phyloP scores from a whole-genome alignment of 2,888 invertebrate genomes.

The Embidobia sp. region DNA sequence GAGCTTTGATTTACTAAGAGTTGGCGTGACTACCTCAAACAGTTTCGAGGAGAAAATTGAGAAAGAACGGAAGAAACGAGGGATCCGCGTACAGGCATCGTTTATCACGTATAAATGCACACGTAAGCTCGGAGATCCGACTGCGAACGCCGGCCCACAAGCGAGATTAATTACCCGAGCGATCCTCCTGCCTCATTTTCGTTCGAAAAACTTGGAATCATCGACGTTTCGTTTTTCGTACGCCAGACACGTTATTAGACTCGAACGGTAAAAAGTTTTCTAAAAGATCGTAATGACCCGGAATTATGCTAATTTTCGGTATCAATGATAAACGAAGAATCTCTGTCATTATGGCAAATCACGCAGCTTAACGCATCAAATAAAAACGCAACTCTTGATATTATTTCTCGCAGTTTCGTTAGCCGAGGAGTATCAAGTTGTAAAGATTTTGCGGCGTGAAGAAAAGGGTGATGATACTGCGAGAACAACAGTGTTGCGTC shows the following conservation, averaged over 20 bases:
- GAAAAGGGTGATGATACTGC: background rate
- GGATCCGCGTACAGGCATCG: constrained; percentile 2
- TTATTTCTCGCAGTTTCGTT: background rate
- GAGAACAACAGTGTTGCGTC: constrained; percentile 10
- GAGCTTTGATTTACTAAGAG: constrained; percentile 35
- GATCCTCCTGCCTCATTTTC: constrained; percentile 15
- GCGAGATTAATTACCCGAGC: constrained; percentile 23
- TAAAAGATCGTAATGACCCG: background rate
- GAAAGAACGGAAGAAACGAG: constrained; percentile 28
- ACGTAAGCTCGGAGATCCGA: constrained; percentile 15
- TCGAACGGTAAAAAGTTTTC: background rate
- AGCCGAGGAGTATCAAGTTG: background rate
- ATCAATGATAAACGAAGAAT: background rate
- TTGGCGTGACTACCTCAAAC: constrained; percentile 37
- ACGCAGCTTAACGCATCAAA: too few species aligned
- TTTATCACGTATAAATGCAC: constrained; percentile 12
- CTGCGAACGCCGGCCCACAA: constrained; percentile 1
- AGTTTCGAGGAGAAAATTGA: constrained; percentile 23
- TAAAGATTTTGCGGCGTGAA: background rate
- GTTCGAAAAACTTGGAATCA: too few species aligned
- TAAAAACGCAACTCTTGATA: background rate
- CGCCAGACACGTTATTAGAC: background rate
- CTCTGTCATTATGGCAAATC: background rate
- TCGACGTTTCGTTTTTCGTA: too few species aligned
- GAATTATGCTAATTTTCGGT: constrained; percentile 14